Percentiles rank a stretch among this genome's conserved stretches.
Evolutionary conservation across 2,888 invertebrate species (phyloP).

Genomic region (Hypomecis punctinalis): DNA sequence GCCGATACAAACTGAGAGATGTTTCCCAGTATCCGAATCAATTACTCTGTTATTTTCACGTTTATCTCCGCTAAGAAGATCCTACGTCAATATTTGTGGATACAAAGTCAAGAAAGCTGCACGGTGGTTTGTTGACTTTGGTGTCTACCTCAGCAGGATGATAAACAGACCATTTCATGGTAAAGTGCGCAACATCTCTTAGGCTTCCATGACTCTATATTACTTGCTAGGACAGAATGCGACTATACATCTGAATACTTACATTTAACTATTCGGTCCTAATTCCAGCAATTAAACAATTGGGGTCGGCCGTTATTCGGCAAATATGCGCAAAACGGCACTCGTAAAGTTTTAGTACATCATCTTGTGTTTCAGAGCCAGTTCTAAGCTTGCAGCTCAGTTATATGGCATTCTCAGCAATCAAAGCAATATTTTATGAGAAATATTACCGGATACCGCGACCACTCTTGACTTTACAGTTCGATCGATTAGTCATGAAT

Average conservation of each 20-base stretch:
- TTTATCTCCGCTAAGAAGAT: constrained; percentile 68
- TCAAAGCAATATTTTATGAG: constrained; percentile 44
- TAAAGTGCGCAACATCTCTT: constrained; percentile 12
- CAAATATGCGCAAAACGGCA: constrained; percentile 53
- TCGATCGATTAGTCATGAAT: constrained; percentile 40
- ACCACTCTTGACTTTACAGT: constrained; percentile 31
- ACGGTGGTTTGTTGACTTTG: constrained; percentile 54
- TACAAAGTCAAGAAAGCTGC: constrained; percentile 58
- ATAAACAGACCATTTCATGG: constrained; percentile 48
- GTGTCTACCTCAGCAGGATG: constrained; percentile 45
- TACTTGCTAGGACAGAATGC: constrained; percentile 26
- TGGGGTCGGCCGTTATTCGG: constrained; percentile 58
- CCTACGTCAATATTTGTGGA: constrained; percentile 77
- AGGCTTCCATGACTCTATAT: constrained; percentile 39
- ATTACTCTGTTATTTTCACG: constrained; percentile 68
- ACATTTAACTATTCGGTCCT: constrained; percentile 46
- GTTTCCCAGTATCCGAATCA: constrained; percentile 64
- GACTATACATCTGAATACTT: background rate
- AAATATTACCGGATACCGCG: constrained; percentile 35
- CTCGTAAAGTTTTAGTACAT: constrained; percentile 54
- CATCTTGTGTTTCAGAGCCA: constrained; percentile 46
- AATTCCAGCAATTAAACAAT: constrained; percentile 59
- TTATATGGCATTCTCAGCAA: constrained; percentile 41
- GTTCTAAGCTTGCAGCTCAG: constrained; percentile 45
- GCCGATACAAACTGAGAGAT: constrained; percentile 66